phyloP scores from a whole-genome alignment of 1,140 invertebrate genomes.

The Microplitis demolitor region DNA sequence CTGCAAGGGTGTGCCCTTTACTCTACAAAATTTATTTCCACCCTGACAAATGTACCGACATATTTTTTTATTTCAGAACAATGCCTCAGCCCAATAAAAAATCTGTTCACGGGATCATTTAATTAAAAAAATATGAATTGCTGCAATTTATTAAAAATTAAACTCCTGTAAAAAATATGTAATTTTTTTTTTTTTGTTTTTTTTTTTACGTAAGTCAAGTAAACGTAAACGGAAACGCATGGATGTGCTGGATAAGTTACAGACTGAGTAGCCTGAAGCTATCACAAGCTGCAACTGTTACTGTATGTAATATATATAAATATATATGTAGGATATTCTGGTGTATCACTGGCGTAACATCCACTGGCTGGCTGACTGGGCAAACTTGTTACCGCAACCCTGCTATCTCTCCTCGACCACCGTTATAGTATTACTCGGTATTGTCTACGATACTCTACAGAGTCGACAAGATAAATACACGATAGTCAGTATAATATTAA shows the following conservation, averaged over 20 bases:
- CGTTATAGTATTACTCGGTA: background rate
- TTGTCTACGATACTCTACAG: background rate
- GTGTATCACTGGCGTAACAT: conserved; percentile 19
- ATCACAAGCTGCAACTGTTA: background rate
- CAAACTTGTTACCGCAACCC: conserved; percentile 21
- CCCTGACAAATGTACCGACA: background rate
- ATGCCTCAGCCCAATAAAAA: background rate
- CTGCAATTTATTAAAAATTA: too few species aligned
- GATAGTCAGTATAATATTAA: too few species aligned
- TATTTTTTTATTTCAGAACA: background rate
- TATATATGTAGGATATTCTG: background rate
- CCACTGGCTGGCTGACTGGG: conserved; percentile 1
- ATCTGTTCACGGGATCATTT: too few species aligned
- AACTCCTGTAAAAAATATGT: too few species aligned
- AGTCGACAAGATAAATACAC: too few species aligned
- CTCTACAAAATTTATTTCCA: background rate
- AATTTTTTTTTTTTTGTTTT: too few species aligned
- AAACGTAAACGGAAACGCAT: background rate
- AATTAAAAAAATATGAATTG: too few species aligned
- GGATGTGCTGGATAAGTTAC: conserved; percentile 5
- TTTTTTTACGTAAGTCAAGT: too few species aligned
- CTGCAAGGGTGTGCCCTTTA: background rate
- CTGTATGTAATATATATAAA: too few species aligned
- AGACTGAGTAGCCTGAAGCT: background rate
- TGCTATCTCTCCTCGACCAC: background rate